Evolutionary conservation across 2,888 invertebrate species (phyloP), one percentile per base, ranked within the genome.

Genomic region (Dynastes grantii): DNA sequence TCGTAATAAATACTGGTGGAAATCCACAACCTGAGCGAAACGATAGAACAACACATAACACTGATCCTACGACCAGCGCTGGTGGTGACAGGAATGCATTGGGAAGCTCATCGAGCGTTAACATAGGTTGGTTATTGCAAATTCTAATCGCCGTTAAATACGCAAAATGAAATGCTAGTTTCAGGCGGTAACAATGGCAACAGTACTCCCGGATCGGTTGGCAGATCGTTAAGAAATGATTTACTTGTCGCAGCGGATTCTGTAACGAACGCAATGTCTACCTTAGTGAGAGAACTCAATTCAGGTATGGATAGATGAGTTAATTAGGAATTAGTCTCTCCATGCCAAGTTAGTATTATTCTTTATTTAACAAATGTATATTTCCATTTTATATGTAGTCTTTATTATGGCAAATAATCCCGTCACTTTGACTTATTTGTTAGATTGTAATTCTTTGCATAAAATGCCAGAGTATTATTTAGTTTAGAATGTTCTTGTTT

Each of bases 201-300:
- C 80, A 87, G 88, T 32, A 88, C 88, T 29, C 87, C 88, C 49
- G 88, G 88, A 67, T 88, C 88, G 22, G 85, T 87, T 83, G 91
- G 92, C 82, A 91, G 95, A 84, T 94, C 92, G 83, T 91, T 96
- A 75, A 91, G 95, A 85, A 96, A 96, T 87, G 97, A 98, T 89
- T 92, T 99, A 77, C 92, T 98, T 83, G 95, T 96, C 86, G 98
- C 98, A 67, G 98, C 98, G 64, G 98, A 98, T 90, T 98, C 97
- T 40, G 98, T 99, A 84, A 98, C 98, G 80, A 97, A 97, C 90
- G 98, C 98, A 81, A 98, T 99, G 98, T 97, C 98, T 51, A 97
- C 97, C 37, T 92, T 99, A 84, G 98, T 99, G 84, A 93, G 97
- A 88, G 98, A 99, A 91, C 92, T 98, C 76, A 98, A 98, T 90